Evolutionary conservation across 1,140 invertebrate species (phyloP).

Genomic region (Polypedilum vanderplanki): DNA sequence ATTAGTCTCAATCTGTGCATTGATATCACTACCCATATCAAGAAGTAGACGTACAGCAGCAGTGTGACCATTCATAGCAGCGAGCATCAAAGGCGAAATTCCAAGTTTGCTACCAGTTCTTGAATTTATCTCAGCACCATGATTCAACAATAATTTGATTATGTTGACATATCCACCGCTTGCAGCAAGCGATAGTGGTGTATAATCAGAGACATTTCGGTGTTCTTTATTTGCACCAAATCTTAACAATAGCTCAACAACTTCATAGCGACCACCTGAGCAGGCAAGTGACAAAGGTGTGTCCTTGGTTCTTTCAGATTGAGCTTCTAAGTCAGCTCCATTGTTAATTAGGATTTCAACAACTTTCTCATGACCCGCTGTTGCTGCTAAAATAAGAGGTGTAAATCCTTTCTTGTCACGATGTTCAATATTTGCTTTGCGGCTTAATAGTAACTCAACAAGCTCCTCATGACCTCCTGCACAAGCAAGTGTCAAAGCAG

Average conservation of each 20-base stretch:
- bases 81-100: constrained; percentile 97
- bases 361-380: constrained; percentile 91
- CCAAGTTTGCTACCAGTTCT: constrained; percentile 94
- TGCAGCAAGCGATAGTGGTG: constrained; percentile 93
- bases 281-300: constrained; percentile 96
- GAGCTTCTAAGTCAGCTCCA: constrained; percentile 92
- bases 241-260: constrained; percentile 87
- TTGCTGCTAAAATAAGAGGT: constrained; percentile 92
- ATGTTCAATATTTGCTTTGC: constrained; percentile 94
- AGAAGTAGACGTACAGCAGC: constrained; percentile 82
- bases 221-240: constrained; percentile 96
- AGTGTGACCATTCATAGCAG: constrained; percentile 99
- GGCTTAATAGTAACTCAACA: constrained; percentile 79
- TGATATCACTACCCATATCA: constrained; percentile 98
- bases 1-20: constrained; percentile 99
- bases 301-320: constrained; percentile 97
- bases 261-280: constrained; percentile 93
- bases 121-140: constrained; percentile 97
- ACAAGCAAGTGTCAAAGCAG: constrained; percentile 93
- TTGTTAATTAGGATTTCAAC: constrained; percentile 90
- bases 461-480: constrained; percentile 94
- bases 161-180: constrained; percentile 99
- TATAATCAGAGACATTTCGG: constrained; percentile 98
- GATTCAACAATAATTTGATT: constrained; percentile 84
- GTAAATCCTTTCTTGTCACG: constrained; percentile 99